Base-by-base conservation (phyloP, 2,888 invertebrate species). In the Hydroisotoma schaefferi region DNA sequence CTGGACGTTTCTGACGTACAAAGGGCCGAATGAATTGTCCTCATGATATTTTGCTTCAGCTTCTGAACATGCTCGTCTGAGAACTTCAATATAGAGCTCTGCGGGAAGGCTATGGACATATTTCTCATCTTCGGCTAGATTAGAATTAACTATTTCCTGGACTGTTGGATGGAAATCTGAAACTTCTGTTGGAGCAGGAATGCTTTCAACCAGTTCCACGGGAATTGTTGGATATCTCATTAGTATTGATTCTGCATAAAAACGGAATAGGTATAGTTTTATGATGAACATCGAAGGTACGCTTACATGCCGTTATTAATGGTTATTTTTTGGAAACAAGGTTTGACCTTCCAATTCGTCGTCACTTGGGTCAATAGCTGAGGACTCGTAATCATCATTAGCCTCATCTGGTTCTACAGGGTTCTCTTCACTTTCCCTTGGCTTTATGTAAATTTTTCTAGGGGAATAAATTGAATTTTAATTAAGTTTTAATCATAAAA, bases 181-280 rank as follows among this genome's bases (percentile, higher is more conserved):
- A 0, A 63, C 65, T 8, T 33, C 48, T 0, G 54, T 38, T 5
- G 70, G 70, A 12, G 28, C 22, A 3, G 68, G 68, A 2, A 67
- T 55, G 18, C 63, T 20, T 37, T 65, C 61, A 2, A 65, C 63
- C 33, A 70, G 59, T 37, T 63, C 70, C 18, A 52, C 33, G 10
- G 68, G 68, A 22, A 70, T 70, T 22, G 52, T 54, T 1, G 70
- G 70, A 47, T 61, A 70, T 20, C 67, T 18, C 57, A 67, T 51
- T 29, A 57, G 48, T 20, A 68, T 51, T 0, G 59, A 61, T 46
- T 70, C 70, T 66, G 29, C 2, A 38, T n/a, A n/a, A n/a, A n/a
- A n/a, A n/a, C n/a, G n/a, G n/a, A n/a, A n/a, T n/a, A n/a, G n/a
- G n/a, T n/a, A n/a, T n/a, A n/a, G n/a, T n/a, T n/a, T n/a, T n/a